Evolutionary conservation across 2,797 vertebrate genomes (phyloP).

Genomic region (Rhinatrema bivittatum): DNA sequence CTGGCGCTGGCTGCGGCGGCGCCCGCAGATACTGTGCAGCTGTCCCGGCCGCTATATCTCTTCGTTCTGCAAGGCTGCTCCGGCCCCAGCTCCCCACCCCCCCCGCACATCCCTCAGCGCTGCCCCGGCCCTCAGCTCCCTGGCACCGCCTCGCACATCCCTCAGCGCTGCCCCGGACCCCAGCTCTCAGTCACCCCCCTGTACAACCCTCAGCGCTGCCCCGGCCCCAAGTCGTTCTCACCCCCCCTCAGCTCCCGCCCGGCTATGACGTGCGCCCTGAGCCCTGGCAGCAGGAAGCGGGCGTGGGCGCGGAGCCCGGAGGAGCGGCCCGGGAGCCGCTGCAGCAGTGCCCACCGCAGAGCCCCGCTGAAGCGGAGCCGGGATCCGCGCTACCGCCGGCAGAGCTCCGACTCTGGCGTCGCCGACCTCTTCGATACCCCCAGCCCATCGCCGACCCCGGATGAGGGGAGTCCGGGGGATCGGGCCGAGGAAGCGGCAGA

Average conservation of each 20-base stretch:
- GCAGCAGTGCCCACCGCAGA: slow-evolving; percentile 15
- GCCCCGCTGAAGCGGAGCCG: slow-evolving; percentile 41
- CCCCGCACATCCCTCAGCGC: too few species aligned
- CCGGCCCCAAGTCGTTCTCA: too few species aligned
- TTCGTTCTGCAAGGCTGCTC: too few species aligned
- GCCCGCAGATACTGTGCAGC: not conserved
- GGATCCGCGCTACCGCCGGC: slow-evolving; percentile 46
- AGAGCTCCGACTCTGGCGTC: slow-evolving; percentile 60
- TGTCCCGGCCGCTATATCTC: too few species aligned
- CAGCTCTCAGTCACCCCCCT: too few species aligned
- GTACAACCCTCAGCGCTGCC: too few species aligned
- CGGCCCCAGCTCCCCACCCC: too few species aligned
- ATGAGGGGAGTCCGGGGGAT: not conserved
- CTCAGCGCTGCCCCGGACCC: slow-evolving; percentile 37
- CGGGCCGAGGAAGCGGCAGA: too few species aligned
- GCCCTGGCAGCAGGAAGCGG: slow-evolving; percentile 10
- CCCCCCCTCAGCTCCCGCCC: fast-evolving
- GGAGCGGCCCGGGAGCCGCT: not conserved
- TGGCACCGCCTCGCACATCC: too few species aligned
- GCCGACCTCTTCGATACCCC: slow-evolving; percentile 50
- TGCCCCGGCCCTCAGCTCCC: not conserved
- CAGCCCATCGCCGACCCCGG: slow-evolving; percentile 8
- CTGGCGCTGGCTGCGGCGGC: not conserved
- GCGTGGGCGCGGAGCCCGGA: slow-evolving; percentile 12
- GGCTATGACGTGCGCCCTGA: not conserved